Conservation (phyloP, 2,888 invertebrate genomes). For the Parthenolecanium corni region DNA sequence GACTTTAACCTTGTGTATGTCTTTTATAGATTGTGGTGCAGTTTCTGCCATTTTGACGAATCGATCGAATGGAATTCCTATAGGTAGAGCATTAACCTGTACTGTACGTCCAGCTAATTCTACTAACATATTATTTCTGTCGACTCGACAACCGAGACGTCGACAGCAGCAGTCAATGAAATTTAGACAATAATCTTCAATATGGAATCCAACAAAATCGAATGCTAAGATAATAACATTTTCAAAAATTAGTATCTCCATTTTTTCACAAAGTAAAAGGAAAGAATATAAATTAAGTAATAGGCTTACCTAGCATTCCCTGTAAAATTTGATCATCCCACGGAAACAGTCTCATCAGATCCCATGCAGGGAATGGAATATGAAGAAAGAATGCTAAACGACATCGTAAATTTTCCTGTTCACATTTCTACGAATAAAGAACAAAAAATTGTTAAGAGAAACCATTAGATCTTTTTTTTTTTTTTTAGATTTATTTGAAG, state of each 20-base stretch:
- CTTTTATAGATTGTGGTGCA: conserved; percentile 47
- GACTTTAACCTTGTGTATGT: conserved; percentile 45
- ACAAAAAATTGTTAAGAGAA: too few species aligned
- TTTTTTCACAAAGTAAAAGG: neutral
- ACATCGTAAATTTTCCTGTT: conserved; percentile 38
- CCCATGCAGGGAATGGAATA: conserved; percentile 45
- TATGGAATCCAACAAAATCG: conserved; percentile 88
- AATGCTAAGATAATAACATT: conserved; percentile 47
- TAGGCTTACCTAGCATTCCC: conserved; percentile 40
- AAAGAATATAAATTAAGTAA: neutral
- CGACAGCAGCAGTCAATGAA: conserved; percentile 86
- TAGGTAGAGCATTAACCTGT: conserved; percentile 69
- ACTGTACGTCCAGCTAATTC: conserved; percentile 79
- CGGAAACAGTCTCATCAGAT: conserved; percentile 41
- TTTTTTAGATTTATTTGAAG: neutral
- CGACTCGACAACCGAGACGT: conserved; percentile 74
- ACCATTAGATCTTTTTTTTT: neutral
- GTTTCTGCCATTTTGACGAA: conserved; percentile 69
- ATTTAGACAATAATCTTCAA: conserved; percentile 78
- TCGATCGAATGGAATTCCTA: conserved; percentile 76
- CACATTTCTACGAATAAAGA: conserved; percentile 35
- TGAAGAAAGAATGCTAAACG: conserved; percentile 45
- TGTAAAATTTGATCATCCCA: conserved; percentile 42
- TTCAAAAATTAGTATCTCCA: neutral
- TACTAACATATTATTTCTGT: conserved; percentile 71